Base-by-base conservation (phyloP, 2,888 invertebrate species). In the Sabatieria punctata region DNA sequence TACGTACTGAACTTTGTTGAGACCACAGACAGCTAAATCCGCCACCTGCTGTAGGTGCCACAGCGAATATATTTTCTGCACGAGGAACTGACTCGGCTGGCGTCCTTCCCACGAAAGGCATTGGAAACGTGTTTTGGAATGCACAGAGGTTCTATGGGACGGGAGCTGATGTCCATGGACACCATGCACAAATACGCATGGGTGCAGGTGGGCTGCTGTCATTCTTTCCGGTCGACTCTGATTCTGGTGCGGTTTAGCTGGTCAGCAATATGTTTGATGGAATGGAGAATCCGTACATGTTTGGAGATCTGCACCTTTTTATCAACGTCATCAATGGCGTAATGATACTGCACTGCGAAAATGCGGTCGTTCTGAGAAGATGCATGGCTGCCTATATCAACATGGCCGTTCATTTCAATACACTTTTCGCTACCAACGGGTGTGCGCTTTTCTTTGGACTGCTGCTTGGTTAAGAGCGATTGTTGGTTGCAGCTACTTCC, bases 181-280 rank as follows among this genome's bases (percentile, higher is more conserved):
- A 86, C 93, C 1, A 73, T 95, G 52, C 97, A 99, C 68, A 99
- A 99, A 68, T 89, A 91, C 61, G 88, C 89, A 78, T 99, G 97
- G 97, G 86, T 91, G 2, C 81, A 89, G 62, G 68, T 71, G 55
- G 53, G 57, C 51, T 45, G 1, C 23, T 21, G 11, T 38, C 15
- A 11, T 30, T 30, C 30, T 13, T 18, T 35, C 30, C 37, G n/a
- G n/a, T n/a, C n/a, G n/a, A n/a, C n/a, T 39, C 19, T 39, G 19
- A 39, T n/a, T 11, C n/a, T n/a, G n/a, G n/a, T 11, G 11, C 39
- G 4, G 54, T 60, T 43, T 43, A 61, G 54, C 42, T 61, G 41
- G 55, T 62, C 48, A 54, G 54, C 24, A 56, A 60, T 44, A 63
- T 64, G 60, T 60, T 64, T 41, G 57, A 58, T 41, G 59, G 59